Base-by-base conservation (phyloP, 2,113 vertebrate species). In the Empidonax alnorum region DNA sequence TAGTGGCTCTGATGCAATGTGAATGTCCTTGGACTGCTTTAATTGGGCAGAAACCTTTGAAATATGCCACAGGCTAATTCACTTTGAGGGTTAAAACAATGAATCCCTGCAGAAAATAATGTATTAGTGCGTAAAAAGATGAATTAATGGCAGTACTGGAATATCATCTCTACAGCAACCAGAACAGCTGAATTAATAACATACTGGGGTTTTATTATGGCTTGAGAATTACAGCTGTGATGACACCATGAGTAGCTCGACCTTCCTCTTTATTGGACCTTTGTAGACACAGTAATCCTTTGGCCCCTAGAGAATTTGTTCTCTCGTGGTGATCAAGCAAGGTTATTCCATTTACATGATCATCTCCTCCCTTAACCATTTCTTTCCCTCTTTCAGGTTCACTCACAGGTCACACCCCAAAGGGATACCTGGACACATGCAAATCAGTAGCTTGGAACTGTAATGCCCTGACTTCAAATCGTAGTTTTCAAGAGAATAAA, bases 171-270 rank as follows among this genome's bases (percentile, higher is more conserved):
- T 94, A 89, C 96, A 97, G 91, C 94, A 97, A 96, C 81, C 77
- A 97, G 96, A 97, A 97, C 69, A 96, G 95, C 67, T 96, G 93
- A 97, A 98, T 98, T 98, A 98, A 98, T 98, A 96, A 79, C 83
- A 93, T 87, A 81, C 79, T 94, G 89, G 88, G 74, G 89, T 89
- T 97, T 97, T 98, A 97, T 97, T 97, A 97, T 87, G 94, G 94
- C 76, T 74, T 72, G 87, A 95, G 94, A 98, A 98, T 98, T 97
- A 98, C 96, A 92, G 90, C 53, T 75, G 28, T 69, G 87, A 94
- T 97, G 97, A 98, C 92, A 97, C 89, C 50, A 74, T 49, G 59
- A 79, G 74, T 55, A 72, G 77, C 90, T 90, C 79, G 33, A 94
- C 87, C 90, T 96, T 89, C 61, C 53, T 47, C 94, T 96, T 97